Evolutionary conservation across 2,888 invertebrate species (phyloP), one percentile per base, ranked within the genome.

Genomic region (Frankliniella fusca): DNA sequence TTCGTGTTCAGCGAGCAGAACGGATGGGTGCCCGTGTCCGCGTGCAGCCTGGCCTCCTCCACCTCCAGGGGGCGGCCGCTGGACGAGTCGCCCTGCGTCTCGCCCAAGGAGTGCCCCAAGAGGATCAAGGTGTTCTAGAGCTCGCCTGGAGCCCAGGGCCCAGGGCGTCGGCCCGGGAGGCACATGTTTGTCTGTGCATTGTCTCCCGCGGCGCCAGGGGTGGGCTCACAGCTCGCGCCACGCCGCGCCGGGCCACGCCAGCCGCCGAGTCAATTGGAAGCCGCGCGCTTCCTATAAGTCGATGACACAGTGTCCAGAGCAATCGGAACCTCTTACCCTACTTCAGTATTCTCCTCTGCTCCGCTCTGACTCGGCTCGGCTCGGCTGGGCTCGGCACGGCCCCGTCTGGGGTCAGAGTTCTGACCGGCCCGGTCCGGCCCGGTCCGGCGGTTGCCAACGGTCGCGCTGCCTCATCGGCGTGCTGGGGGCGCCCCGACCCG

Each of bases 1-100:
- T 76, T 76, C 70, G 70, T 76, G 70, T 76, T 76, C 70, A 76
- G 70, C 70, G 70, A 76, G 70, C 70, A 76, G 27, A 76, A 27
- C 70, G 70, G 70, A 27, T 76, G 70, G 70, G 23, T 76, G 70
- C 70, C 70, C 27, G 70, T 76, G 70, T 76, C 70, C 70, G 70
- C 70, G 8, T 27, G 11, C 27, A 27, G 70, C 70, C 70, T 76
- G 27, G 70, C 70, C 3, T 38, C 38, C 38, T 38, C 70, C 23
- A 76, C 38, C 38, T 38, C 70, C 23, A 76, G 70, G 27, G 70
- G 70, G 0, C 70, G 70, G 70, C 70, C 70, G 27, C 70, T 76
- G 70, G 70, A 76, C 61, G 61, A 20, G 70, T 76, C 70, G 70
- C 70, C 70, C 27, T 76, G 70, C 70, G 27, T 12, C 23, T 76